Evolutionary conservation across 2,113 vertebrate species (phyloP), one percentile per base, ranked within the genome.

Genomic region (Isurus oxyrinchus): DNA sequence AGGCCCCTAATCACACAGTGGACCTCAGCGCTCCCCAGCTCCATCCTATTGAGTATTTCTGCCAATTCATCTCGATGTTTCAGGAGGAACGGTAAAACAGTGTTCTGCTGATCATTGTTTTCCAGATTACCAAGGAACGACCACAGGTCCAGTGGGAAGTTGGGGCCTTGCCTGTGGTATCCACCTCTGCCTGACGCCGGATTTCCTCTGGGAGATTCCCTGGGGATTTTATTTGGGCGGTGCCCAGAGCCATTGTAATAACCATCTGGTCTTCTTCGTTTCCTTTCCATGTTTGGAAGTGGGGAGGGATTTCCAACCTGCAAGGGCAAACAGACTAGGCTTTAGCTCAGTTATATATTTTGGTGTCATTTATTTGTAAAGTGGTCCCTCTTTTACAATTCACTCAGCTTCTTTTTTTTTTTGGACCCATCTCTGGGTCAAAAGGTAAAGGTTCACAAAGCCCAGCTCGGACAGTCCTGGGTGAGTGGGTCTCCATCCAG

Each of bases 11-110:
- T 44, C 40, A 96, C 8, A 0, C 2, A 27, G 5, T 53, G 53
- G 16, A 96, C 87, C 2, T 53, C 25, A 0, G 25, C 2, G 13
- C 57, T 35, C 14, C 88, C n/a, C 55, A 96, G n/a, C 5, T n/a
- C 87, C 0, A 31, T 44, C n/a, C 40, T n/a, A 0, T 72, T n/a
- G 1, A 93, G n/a, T 0, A 4, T 5, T 4, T 76, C 14, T 3
- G 14, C 55, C 87, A 84, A 69, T 8, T 53, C 27, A 3, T 8
- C 35, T 0, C 5, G 3, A 13, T 53, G 84, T 0, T 8, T 6
- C 86, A 44, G 6, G 27, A 96, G 69, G 66, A 96, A 90, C 0
- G 96, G 40, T 8, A 94, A 23, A 13, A 94, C 55, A 4, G 61
- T 49, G 10, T 11, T 7, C 16, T 35, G 69, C 2, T 44, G 23